Evolutionary conservation across 1,140 invertebrate genomes (phyloP).

Genomic region (Pseudobourletiella spinata): DNA sequence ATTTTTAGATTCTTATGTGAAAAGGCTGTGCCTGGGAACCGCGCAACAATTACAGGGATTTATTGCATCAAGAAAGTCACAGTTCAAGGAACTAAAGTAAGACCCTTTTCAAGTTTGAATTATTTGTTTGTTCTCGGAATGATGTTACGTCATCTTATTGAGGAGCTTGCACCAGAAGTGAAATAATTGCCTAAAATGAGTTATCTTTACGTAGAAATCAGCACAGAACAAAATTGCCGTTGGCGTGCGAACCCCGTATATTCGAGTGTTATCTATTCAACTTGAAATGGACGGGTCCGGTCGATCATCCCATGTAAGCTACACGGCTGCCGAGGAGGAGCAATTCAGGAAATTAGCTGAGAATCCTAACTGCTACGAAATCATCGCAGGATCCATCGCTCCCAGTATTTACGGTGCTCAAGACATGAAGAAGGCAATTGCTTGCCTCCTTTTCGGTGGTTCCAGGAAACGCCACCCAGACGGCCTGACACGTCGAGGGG

Average conservation of each 20-base stretch:
- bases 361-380: constrained; percentile 78
- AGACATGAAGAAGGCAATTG: constrained; percentile 97
- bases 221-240: constrained; percentile 77
- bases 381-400: constrained; percentile 82
- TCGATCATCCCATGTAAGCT: constrained; percentile 51
- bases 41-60: constrained; percentile 87
- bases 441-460: constrained; percentile 86
- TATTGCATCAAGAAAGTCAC: constrained; percentile 92
- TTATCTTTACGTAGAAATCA: constrained; percentile 45
- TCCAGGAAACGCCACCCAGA: constrained; percentile 86
- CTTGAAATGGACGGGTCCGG: constrained; percentile 74
- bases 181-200: background rate
- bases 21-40: constrained; percentile 89
- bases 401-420: constrained; percentile 91
- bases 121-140: no score
- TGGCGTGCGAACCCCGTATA: constrained; percentile 86
- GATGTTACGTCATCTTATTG: no score
- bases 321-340: constrained; percentile 74
- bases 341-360: constrained; percentile 76
- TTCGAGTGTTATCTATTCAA: constrained; percentile 86
- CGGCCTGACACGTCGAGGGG: constrained; percentile 86
- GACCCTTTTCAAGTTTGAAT: no score
- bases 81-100: constrained; percentile 48
- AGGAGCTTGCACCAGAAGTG: background rate
- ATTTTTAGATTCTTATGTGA: constrained; percentile 75